Evolutionary conservation across 2,888 invertebrate species (phyloP).

Genomic region (Hecatera dysodea): DNA sequence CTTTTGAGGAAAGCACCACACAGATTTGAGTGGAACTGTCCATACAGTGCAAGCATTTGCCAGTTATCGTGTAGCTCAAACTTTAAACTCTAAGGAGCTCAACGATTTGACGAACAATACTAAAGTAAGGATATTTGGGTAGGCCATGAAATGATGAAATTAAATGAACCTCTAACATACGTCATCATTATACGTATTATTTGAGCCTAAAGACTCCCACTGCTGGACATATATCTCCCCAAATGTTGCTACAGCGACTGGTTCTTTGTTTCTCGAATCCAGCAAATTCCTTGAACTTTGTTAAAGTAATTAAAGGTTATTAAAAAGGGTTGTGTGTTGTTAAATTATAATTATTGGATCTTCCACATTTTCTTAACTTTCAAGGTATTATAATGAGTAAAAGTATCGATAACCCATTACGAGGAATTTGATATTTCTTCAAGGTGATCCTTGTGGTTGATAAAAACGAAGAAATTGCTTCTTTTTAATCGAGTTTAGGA

Average conservation of each 20-base stretch:
- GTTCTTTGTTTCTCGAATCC: too few relatives aligned
- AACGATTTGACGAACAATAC: too few relatives aligned
- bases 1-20: too few relatives aligned
- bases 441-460: not conserved
- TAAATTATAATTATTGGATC: not conserved
- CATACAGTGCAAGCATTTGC: too few relatives aligned
- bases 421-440: not conserved
- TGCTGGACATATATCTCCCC: not conserved
- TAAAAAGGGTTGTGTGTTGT: not conserved
- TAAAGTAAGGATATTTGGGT: too few relatives aligned
- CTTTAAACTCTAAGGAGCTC: too few relatives aligned
- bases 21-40: too few relatives aligned
- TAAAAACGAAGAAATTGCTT: too few relatives aligned
- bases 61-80: too few relatives aligned
- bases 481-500: too few relatives aligned
- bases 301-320: slow-evolving; percentile 3
- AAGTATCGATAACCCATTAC: slow-evolving; percentile 8
- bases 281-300: not conserved
- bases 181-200: not conserved
- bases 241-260: not conserved
- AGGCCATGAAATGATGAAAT: too few relatives aligned
- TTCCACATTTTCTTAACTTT: not conserved
- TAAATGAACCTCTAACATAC: too few relatives aligned
- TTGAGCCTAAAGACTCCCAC: not conserved
- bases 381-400: not conserved